A percentile compares a stretch with the other conserved stretches of the same genome.
phyloP scores from a whole-genome alignment of 2,797 vertebrate species.

The Periophthalmus magnuspinnatus region DNA sequence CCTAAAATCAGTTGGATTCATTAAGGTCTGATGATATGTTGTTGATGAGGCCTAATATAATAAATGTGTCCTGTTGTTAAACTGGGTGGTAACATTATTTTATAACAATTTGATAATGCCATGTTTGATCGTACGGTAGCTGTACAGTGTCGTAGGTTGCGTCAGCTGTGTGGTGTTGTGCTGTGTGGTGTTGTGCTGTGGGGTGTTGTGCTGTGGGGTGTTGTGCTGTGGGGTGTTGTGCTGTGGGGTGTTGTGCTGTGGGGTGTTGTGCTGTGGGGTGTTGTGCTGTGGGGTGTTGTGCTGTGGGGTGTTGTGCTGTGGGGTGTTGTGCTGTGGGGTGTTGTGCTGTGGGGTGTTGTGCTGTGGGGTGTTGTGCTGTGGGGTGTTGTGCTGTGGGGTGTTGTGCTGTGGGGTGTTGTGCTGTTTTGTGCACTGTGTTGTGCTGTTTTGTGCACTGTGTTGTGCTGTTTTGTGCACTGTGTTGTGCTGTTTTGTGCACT shows the following conservation, averaged over 20 bases:
- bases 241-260: no score
- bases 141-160: background rate
- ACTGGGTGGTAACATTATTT: background rate
- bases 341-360: no score
- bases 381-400: no score
- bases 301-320: no score
- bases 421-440: background rate
- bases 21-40: background rate
- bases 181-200: no score
- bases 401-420: no score
- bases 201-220: no score
- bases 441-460: no score
- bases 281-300: no score
- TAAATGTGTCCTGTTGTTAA: background rate
- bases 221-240: no score
- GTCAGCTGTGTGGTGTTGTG: background rate
- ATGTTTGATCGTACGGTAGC: background rate
- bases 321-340: background rate
- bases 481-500: background rate
- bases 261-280: no score
- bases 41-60: background rate
- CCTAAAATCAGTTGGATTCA: conserved; percentile 74
- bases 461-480: background rate
- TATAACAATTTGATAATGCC: background rate
- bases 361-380: background rate